Base-by-base conservation (phyloP, 2,888 invertebrate species). In the Amiota minor region DNA sequence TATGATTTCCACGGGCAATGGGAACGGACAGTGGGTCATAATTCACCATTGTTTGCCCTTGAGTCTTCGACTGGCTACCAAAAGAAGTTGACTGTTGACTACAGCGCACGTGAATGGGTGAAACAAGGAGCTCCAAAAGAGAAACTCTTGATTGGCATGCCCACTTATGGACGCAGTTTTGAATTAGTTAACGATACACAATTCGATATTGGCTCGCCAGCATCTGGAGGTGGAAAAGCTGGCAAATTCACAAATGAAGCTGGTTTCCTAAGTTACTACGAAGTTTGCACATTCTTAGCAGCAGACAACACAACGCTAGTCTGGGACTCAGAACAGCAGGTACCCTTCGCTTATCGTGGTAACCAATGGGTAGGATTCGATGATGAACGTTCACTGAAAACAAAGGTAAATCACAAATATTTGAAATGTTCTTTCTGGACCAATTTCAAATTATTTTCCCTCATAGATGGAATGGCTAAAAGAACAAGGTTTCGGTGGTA, bases 291-390 rank as follows among this genome's bases (percentile, higher is more conserved):
- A 82, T 97, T 98, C 91, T 91, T 98, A 61, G 94, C 95, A 74
- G 95, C 94, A 78, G 95, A 96, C 80, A 97, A 97, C 87, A 97
- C 97, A 0, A 97, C 97, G 0, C 91, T 97, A 6, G 97, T 97
- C 0, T 98, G 97, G 97, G 97, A 97, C 88, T 97, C 97, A 78
- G 97, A 97, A 81, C 97, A 97, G 86, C 96, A 97, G 92, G 97
- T 97, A 72, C 98, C 98, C 10, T 98, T 98, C 88, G 97, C 97
- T 0, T 97, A 97, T 90, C 93, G 94, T 78, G 94, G 93, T 8
- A 95, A 97, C 89, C 97, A 97, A 81, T 97, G 97, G 97, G 96
- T 97, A 46, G 97, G 97, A 74, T 98, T 97, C 81, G 97, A 98
- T 86, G 97, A 98, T 85, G 97, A 97, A 85, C 92, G 97, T 80